Evolutionary conservation across 2,797 vertebrate species (phyloP).

Genomic region (Gila robusta): DNA sequence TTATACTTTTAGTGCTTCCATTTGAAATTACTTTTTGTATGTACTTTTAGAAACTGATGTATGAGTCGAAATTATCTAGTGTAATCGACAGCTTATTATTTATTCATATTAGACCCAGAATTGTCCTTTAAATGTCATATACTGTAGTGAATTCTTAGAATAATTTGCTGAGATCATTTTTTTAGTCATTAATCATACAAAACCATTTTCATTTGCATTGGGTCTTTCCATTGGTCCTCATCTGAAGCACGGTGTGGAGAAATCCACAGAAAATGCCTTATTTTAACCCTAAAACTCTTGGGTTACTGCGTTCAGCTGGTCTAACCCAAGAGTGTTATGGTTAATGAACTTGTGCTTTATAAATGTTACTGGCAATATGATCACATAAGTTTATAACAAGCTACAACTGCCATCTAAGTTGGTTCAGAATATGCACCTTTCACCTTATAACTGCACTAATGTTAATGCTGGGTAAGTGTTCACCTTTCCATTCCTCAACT

Average conservation of each 20-base stretch:
- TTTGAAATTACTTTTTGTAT: not conserved
- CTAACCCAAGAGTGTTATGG: slow-evolving; percentile 73
- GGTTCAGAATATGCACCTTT: slow-evolving; percentile 99
- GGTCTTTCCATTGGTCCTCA: slow-evolving; percentile 61
- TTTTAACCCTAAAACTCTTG: slow-evolving; percentile 80
- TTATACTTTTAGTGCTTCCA: not conserved
- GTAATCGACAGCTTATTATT: not conserved
- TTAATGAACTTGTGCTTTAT: slow-evolving; percentile 75
- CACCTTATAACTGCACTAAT: slow-evolving; percentile 83
- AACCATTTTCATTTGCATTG: not conserved
- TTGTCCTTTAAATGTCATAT: not conserved
- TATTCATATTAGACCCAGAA: not conserved
- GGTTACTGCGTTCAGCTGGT: slow-evolving; percentile 52
- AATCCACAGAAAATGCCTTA: slow-evolving; percentile 65
- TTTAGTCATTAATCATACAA: not conserved
- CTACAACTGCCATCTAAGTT: slow-evolving; percentile 99
- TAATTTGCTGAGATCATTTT: not conserved
- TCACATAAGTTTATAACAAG: slow-evolving; percentile 84
- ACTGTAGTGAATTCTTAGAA: not conserved
- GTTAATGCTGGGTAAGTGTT: slow-evolving; percentile 92
- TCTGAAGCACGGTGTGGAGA: slow-evolving; percentile 88
- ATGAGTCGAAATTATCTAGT: not conserved
- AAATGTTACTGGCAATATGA: slow-evolving; percentile 98
- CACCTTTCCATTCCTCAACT: slow-evolving; percentile 25
- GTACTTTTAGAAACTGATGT: not conserved